phyloP scores from a whole-genome alignment of 1,140 invertebrate genomes.

The Oscheius sp. region DNA sequence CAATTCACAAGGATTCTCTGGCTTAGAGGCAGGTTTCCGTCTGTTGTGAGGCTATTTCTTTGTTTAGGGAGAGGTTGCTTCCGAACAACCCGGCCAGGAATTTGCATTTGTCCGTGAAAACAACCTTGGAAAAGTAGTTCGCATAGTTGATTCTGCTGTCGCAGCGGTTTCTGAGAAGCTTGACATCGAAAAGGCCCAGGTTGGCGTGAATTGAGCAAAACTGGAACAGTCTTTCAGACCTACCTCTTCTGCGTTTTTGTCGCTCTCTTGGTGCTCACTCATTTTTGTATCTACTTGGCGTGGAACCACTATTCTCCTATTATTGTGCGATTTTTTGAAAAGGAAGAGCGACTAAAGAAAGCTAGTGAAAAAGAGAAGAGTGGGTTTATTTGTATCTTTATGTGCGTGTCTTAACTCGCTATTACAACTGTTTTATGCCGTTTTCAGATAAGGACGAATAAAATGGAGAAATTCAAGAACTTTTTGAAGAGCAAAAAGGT shows the following conservation, averaged over 20 bases:
- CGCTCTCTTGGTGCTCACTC: background rate
- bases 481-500: constrained; percentile 32
- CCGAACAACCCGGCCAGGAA: background rate
- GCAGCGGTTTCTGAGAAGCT: background rate
- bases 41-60: background rate
- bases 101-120: background rate
- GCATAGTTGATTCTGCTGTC: background rate
- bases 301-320: constrained; percentile 28
- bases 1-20: background rate
- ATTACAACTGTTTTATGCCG: background rate
- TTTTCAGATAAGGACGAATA: constrained; percentile 31
- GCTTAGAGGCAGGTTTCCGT: background rate
- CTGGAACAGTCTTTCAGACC: background rate
- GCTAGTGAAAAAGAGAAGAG: background rate
- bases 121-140: background rate
- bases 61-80: background rate
- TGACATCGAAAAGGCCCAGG: background rate
- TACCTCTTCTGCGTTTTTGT: constrained; percentile 13
- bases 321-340: constrained; percentile 14
- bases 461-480: constrained; percentile 38
- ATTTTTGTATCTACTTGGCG: background rate
- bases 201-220: background rate
- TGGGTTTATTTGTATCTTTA: background rate
- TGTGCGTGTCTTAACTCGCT: background rate
- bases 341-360: constrained; percentile 17